Evolutionary conservation across 2,797 vertebrate genomes (phyloP).

Genomic region (Anabacerthia variegaticeps): DNA sequence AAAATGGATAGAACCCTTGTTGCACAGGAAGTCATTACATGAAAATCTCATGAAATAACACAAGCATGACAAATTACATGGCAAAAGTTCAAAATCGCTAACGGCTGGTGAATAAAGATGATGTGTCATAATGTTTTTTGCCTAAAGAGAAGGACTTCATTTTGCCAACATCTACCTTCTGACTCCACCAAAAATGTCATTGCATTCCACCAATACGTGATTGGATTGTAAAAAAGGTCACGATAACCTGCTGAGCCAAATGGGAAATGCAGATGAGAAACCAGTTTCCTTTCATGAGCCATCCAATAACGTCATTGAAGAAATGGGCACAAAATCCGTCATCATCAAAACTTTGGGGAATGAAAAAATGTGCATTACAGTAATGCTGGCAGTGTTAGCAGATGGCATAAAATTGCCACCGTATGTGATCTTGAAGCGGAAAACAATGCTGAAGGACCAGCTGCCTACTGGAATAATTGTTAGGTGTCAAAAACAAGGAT

Average conservation of each 20-base stretch:
- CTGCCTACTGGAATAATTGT: constrained; percentile 68
- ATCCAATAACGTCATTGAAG: constrained; percentile 32
- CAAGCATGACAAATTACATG: constrained; percentile 10
- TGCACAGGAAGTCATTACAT: not conserved
- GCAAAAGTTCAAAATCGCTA: constrained; percentile 27
- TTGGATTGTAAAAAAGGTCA: constrained; percentile 24
- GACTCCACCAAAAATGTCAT: not conserved
- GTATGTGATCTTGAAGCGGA: constrained; percentile 71
- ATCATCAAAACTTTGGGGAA: constrained; percentile 61
- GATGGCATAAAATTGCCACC: constrained; percentile 71
- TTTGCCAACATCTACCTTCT: constrained; percentile 4
- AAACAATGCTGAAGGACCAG: constrained; percentile 70
- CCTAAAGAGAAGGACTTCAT: not conserved
- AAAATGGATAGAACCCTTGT: not conserved
- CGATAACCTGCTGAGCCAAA: not conserved
- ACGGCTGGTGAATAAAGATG: not conserved
- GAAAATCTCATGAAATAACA: not conserved
- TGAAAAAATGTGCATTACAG: constrained; percentile 59
- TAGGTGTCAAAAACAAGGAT: constrained; percentile 68
- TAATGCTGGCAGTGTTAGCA: constrained; percentile 60
- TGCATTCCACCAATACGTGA: not conserved
- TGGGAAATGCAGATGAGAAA: constrained; percentile 28
- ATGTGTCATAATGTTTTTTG: constrained; percentile 10
- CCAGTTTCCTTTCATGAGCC: constrained; percentile 34
- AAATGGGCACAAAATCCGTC: constrained; percentile 53